Conservation (phyloP, 2,888 invertebrate species). For the Cyclophora punctaria region DNA sequence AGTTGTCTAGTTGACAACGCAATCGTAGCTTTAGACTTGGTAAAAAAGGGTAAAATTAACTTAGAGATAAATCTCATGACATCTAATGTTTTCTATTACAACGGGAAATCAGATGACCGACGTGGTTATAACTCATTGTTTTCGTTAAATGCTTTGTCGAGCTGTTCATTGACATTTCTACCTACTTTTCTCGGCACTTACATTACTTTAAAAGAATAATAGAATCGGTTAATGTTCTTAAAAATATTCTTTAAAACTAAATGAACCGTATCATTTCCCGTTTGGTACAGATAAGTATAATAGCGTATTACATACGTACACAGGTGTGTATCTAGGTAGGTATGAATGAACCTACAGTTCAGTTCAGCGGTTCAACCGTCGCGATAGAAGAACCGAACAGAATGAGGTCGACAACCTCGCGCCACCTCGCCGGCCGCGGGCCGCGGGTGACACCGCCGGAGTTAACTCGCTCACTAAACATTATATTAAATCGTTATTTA, state of each 20-base stretch:
- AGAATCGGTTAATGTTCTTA: slow-evolving; percentile 8
- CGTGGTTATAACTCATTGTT: too few species aligned
- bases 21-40: too few species aligned
- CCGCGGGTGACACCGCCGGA: slow-evolving; percentile 46
- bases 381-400: slow-evolving; percentile 43
- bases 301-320: neutral
- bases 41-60: too few species aligned
- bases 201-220: slow-evolving; percentile 8
- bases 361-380: slow-evolving; percentile 42
- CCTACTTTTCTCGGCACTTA: slow-evolving; percentile 7
- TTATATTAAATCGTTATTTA: neutral
- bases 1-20: too few species aligned
- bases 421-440: slow-evolving; percentile 1
- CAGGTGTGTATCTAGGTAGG: slow-evolving; percentile 11
- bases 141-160: neutral
- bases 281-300: slow-evolving; percentile 41
- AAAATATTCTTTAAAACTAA: slow-evolving; percentile 45
- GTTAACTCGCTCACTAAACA: slow-evolving; percentile 25
- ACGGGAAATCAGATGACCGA: too few species aligned
- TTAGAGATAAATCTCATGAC: too few species aligned
- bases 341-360: slow-evolving; percentile 50
- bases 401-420: slow-evolving; percentile 58
- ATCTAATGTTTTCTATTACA: too few species aligned
- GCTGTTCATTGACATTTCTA: slow-evolving; percentile 12
- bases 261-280: slow-evolving; percentile 71